Evolutionary conservation across 2,113 vertebrate genomes (phyloP).

Genomic region (Aptenodytes patagonicus): DNA sequence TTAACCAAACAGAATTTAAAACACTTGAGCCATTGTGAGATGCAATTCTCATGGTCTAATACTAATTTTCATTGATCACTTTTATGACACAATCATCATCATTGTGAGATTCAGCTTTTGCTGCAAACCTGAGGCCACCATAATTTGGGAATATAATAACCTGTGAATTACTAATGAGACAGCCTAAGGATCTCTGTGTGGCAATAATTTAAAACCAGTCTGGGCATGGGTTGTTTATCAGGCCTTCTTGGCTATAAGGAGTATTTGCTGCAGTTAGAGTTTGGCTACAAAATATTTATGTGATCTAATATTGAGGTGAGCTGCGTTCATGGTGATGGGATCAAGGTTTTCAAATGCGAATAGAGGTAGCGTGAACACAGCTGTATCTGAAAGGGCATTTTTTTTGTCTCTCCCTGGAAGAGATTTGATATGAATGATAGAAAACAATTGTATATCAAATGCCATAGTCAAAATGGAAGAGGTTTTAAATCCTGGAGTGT

Average conservation of each 20-base stretch:
- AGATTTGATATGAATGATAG: background rate
- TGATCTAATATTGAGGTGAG: background rate
- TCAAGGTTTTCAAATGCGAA: background rate
- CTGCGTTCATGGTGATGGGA: background rate
- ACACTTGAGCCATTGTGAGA: background rate
- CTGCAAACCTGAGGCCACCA: background rate
- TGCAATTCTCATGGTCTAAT: background rate
- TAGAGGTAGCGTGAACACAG: background rate
- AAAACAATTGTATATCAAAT: background rate
- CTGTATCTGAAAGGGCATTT: background rate
- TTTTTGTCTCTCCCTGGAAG: background rate
- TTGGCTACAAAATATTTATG: background rate
- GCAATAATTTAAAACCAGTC: background rate
- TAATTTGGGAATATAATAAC: background rate
- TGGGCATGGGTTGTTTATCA: background rate
- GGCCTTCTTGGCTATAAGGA: background rate
- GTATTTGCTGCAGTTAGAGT: background rate
- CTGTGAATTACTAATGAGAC: background rate
- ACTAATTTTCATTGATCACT: slow-evolving; percentile 19
- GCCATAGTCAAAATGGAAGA: background rate
- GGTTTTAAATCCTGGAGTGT: background rate
- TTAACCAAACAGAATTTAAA: slow-evolving; percentile 39
- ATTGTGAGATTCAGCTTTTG: background rate
- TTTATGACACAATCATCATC: background rate
- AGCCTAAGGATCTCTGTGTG: accelerated